Evolutionary conservation across 2,797 vertebrate genomes (phyloP), one percentile per base, ranked within the genome.

Genomic region (Melanotaenia parkinsoni): DNA sequence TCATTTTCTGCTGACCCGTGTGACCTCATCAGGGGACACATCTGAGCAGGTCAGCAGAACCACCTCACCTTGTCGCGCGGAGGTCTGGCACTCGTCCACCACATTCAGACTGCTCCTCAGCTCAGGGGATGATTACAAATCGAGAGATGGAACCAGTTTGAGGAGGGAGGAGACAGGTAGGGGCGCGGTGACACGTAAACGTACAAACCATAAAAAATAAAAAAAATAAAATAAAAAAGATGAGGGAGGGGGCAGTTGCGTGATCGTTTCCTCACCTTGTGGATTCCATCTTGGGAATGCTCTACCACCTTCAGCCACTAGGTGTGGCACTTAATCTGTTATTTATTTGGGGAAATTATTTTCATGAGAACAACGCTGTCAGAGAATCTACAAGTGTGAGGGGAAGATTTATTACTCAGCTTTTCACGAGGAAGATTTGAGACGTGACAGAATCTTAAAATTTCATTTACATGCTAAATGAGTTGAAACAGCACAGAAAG

Each of bases 241-340:
- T 28, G 20, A 18, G 6, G 3, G 18, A 30, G 40, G 13, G 40
- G 5, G 16, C 1, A 38, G 3, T 28, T 53, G 24, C 45, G 22
- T 20, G 7, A 3, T 26, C 10, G n/a, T 38, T 64, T 57, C 18
- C 30, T 70, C 70, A 63, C 28, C 45, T 30, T 68, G 53, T 68
- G 50, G 35, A 62, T 59, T 20, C 35, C 32, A 28, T 56, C 69
- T 58, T 70, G 72, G 63, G 81, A 81, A 83, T 93, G 94, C 84
- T 89, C 81, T 95, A 94, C 94, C 92, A 65, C 70, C 80, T 88
- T 89, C 88, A 75, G 88, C 95, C 95, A 95, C 95, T 95, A 95
- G 95, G 94, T 95, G 95, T 95, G 94, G 95, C 95, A 95, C 94
- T 95, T 94, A 94, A 95, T 95, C 95, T 93, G 91, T 92, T 92